Percentiles rank a stretch among this genome's conserved stretches.
These are phyloP conservation scores for Rhinichthys klamathensis DNA, from an alignment of 2,113 vertebrate species.

Conservation along the genomic window DNA sequence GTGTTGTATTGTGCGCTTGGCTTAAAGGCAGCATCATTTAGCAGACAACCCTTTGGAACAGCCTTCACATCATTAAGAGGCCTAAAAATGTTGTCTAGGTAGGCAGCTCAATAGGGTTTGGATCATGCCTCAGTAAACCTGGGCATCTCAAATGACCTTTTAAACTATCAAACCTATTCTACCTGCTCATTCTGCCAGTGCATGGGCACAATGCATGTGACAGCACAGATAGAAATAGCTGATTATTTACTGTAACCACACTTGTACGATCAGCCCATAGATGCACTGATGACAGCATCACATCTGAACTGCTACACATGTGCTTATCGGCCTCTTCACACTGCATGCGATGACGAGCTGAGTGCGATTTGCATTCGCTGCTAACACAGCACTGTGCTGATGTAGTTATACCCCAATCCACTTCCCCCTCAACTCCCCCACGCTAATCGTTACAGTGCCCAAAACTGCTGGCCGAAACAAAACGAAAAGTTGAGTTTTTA, in stretches of 20 bases:
- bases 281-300: constrained; percentile 10
- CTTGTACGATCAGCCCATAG: neutral
- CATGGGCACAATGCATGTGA: neutral
- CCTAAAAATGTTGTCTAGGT: neutral
- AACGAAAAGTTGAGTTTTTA: constrained; percentile 50
- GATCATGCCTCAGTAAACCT: neutral
- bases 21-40: neutral
- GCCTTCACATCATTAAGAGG: neutral
- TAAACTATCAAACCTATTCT: neutral
- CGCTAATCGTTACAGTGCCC: neutral
- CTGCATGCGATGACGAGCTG: neutral
- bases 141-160: neutral
- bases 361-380: neutral
- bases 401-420: neutral
- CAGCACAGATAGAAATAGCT: neutral
- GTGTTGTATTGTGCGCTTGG: neutral
- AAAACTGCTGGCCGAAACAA: constrained; percentile 20
- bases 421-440: neutral
- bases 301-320: neutral
- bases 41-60: neutral
- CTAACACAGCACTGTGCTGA: constrained; percentile 24
- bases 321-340: neutral
- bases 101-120: neutral
- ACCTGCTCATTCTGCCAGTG: neutral
- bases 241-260: constrained; percentile 6